Percentiles rank a stretch among this genome's conserved stretches.
Evolutionary conservation across 2,888 invertebrate genomes (phyloP).

Genomic region (Tribolium freemani): DNA sequence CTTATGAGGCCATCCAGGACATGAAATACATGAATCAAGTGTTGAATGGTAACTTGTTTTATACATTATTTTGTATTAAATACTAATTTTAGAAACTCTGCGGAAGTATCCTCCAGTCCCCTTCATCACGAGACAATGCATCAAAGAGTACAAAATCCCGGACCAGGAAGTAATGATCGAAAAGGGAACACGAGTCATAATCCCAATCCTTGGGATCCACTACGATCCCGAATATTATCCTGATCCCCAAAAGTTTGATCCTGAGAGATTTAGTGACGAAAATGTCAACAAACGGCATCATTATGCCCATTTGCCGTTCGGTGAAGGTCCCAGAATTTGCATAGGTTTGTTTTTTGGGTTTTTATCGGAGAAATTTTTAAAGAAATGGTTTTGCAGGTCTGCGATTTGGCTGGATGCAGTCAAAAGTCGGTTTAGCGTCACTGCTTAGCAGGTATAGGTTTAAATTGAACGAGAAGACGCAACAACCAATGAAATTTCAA

Average conservation of each 20-base stretch:
- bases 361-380: no score
- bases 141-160: constrained; percentile 56
- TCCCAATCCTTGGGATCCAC: constrained; percentile 51
- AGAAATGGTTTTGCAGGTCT: constrained; percentile 47
- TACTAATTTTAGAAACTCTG: constrained; percentile 58
- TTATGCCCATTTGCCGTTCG: constrained; percentile 57
- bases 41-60: constrained; percentile 3
- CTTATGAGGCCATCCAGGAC: constrained; percentile 43
- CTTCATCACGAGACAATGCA: constrained; percentile 48
- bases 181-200: constrained; percentile 58
- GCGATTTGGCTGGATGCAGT: constrained; percentile 59
- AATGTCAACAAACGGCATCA: constrained; percentile 24
- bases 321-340: constrained; percentile 58
- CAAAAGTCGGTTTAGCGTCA: constrained; percentile 56
- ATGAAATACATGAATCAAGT: constrained; percentile 45
- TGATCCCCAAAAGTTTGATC: constrained; percentile 44
- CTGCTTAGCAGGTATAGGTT: constrained; percentile 54
- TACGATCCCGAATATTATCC: constrained; percentile 46
- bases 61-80: neutral
- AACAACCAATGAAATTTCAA: constrained; percentile 50
- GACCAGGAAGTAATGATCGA: constrained; percentile 58
- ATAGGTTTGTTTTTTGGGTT: constrained; percentile 23
- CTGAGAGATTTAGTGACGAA: constrained; percentile 44
- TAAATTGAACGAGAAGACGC: constrained; percentile 52
- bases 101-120: constrained; percentile 60